These are phyloP conservation scores for Apis cerana DNA, from an alignment of 1,140 invertebrate species.

Conservation along the genomic window DNA sequence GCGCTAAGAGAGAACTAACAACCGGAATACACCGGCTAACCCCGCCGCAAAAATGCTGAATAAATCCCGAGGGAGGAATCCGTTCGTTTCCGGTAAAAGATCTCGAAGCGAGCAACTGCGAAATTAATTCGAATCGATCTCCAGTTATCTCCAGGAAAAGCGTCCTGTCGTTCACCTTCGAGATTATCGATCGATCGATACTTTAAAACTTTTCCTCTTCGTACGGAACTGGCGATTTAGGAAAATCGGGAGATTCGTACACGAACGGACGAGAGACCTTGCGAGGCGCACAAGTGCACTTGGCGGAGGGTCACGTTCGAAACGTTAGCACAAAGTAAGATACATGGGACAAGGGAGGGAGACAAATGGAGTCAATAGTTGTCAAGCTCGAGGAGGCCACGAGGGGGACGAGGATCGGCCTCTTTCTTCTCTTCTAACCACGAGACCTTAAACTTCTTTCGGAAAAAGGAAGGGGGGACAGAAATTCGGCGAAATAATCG, in stretches of 20 bases:
- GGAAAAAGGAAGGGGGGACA: too few relatives aligned
- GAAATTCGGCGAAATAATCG: too few relatives aligned
- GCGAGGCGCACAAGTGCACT: not conserved
- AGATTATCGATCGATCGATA: too few relatives aligned
- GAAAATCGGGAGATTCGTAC: too few relatives aligned
- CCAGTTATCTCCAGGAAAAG: too few relatives aligned
- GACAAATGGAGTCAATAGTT: constrained; percentile 61
- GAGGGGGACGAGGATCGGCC: constrained; percentile 12
- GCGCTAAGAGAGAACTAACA: constrained; percentile 27
- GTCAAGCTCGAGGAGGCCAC: constrained; percentile 31
- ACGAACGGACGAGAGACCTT: not conserved
- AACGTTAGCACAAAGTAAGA: constrained; percentile 55
- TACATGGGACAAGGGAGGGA: constrained; percentile 44
- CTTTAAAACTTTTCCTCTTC: too few relatives aligned
- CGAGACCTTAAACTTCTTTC: constrained; percentile 26
- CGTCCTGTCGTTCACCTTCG: too few relatives aligned
- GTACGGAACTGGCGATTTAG: too few relatives aligned
- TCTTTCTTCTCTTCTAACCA: not conserved
- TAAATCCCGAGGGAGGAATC: constrained; percentile 46
- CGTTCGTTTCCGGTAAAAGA: not conserved
- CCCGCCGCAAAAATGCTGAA: constrained; percentile 19
- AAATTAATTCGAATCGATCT: constrained; percentile 14
- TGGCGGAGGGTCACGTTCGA: constrained; percentile 7
- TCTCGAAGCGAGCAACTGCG: not conserved
- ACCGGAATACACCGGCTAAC: not conserved